Evolutionary conservation across 1,140 invertebrate species (phyloP), one percentile per base, ranked within the genome.

Genomic region (Drosophila rufa): DNA sequence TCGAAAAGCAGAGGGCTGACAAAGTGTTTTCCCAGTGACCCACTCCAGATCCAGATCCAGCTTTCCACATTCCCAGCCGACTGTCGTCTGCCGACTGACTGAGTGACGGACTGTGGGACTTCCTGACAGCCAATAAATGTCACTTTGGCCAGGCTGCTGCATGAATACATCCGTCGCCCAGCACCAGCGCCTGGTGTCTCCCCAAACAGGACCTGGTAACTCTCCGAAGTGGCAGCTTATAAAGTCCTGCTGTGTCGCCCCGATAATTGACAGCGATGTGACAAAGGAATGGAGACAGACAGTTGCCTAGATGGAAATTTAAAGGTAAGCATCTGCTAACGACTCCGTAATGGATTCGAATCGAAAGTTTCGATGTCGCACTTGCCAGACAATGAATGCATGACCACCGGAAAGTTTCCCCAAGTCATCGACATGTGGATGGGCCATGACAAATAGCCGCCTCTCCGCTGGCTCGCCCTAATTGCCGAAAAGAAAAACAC

Each of bases 71-170:
- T 42, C 33, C 48, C 46, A 22, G 15, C 33, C 25, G 5, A 27
- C 33, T 36, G 61, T 4, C 46, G 59, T 3, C 47, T 51, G 59
- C 8, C 33, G 33, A 0, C 12, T 55, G 70, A 27, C 60, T 75
- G 71, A 76, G 43, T 75, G 70, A 79, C 55, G 27, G 38, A 75
- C 50, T 42, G 55, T 56, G 66, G 60, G 70, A 65, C 70, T 81
- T 60, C 73, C 80, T 82, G 83, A 80, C 84, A 89, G 84, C 77
- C 80, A 87, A 87, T 87, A 87, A 83, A 78, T 89, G 83, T 89
- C 83, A 87, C 68, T 80, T 80, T 83, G 75, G 75, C 84, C 71
- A 36, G 64, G 65, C 64, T 79, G 65, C 70, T 84, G 80, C 81
- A 78, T 80, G 71, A 76, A 76, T 76, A 76, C 68, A 46, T 70